phyloP scores from a whole-genome alignment of 1,140 invertebrate genomes.

The Coboldia fuscipes region DNA sequence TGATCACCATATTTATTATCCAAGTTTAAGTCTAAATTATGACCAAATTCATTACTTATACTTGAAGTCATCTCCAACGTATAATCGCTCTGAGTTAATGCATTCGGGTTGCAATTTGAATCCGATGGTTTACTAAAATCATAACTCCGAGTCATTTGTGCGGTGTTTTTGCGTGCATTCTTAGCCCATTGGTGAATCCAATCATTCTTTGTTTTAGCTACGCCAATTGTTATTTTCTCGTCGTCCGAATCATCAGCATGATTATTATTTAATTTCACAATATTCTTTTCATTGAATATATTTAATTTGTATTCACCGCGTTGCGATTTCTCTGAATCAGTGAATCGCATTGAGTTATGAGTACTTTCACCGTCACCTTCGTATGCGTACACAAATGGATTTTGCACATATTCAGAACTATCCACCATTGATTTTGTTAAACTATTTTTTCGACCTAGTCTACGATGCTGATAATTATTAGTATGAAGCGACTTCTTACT shows the following conservation, averaged over 20 bases:
- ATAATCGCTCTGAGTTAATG: too few species aligned
- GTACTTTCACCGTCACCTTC: neutral
- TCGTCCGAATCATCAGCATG: neutral
- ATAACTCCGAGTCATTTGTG: slow-evolving; percentile 2
- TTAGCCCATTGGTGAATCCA: slow-evolving; percentile 21
- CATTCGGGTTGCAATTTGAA: too few species aligned
- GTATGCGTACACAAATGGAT: too few species aligned
- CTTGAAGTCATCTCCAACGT: too few species aligned
- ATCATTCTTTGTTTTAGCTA: slow-evolving; percentile 18
- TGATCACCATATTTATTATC: too few species aligned
- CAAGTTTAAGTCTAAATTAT: too few species aligned
- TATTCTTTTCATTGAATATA: slow-evolving; percentile 12
- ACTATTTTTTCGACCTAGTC: slow-evolving; percentile 23
- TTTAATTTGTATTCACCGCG: slow-evolving; percentile 15
- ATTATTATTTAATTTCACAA: neutral
- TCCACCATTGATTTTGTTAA: slow-evolving; percentile 36
- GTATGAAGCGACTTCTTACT: slow-evolving; percentile 22
- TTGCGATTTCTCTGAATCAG: slow-evolving; percentile 16
- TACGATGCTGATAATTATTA: slow-evolving; percentile 8
- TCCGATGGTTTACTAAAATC: too few species aligned
- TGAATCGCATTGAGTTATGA: slow-evolving; percentile 6
- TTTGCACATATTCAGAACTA: slow-evolving; percentile 29
- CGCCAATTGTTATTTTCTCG: slow-evolving; percentile 8
- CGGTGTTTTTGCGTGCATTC: slow-evolving; percentile 11
- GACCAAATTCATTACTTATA: too few species aligned